Evolutionary conservation across 2,888 invertebrate genomes (phyloP).

Genomic region (Andrena praecox): DNA sequence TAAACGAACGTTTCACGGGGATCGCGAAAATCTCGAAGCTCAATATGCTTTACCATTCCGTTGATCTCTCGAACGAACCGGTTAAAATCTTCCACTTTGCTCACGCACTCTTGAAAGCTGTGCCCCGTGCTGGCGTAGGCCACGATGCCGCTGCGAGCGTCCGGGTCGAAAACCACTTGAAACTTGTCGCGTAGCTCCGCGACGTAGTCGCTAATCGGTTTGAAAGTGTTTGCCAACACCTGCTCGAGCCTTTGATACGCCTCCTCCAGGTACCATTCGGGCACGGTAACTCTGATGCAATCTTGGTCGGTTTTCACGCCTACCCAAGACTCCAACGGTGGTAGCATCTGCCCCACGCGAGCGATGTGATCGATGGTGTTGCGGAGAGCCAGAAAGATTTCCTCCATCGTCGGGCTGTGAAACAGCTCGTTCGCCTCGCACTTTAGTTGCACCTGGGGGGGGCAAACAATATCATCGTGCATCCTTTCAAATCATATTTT

Average conservation of each 20-base stretch:
- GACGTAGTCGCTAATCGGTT: slow-evolving; percentile 87
- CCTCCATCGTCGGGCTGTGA: slow-evolving; percentile 70
- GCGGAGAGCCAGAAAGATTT: slow-evolving; percentile 73
- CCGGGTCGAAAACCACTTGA: slow-evolving; percentile 86
- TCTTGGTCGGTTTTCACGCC: slow-evolving; percentile 71
- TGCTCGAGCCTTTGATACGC: slow-evolving; percentile 86
- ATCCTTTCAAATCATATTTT: background rate
- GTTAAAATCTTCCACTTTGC: slow-evolving; percentile 77
- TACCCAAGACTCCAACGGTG: slow-evolving; percentile 79
- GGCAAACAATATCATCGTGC: background rate
- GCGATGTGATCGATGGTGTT: slow-evolving; percentile 76
- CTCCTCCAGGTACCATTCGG: slow-evolving; percentile 83
- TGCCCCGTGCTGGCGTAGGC: slow-evolving; percentile 86
- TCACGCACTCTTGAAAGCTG: slow-evolving; percentile 79
- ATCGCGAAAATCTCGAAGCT: too few species aligned
- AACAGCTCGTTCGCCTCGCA: slow-evolving; percentile 74
- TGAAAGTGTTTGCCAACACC: slow-evolving; percentile 86
- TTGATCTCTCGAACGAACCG: slow-evolving; percentile 73
- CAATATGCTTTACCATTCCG: slow-evolving; percentile 73
- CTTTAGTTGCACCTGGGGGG: slow-evolving; percentile 68
- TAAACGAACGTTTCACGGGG: too few species aligned
- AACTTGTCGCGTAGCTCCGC: slow-evolving; percentile 86
- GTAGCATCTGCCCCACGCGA: slow-evolving; percentile 73
- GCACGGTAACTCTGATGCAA: slow-evolving; percentile 69
- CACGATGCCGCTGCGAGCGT: slow-evolving; percentile 85